Conservation (phyloP, 2,888 invertebrate species). For the Mantis religiosa region DNA sequence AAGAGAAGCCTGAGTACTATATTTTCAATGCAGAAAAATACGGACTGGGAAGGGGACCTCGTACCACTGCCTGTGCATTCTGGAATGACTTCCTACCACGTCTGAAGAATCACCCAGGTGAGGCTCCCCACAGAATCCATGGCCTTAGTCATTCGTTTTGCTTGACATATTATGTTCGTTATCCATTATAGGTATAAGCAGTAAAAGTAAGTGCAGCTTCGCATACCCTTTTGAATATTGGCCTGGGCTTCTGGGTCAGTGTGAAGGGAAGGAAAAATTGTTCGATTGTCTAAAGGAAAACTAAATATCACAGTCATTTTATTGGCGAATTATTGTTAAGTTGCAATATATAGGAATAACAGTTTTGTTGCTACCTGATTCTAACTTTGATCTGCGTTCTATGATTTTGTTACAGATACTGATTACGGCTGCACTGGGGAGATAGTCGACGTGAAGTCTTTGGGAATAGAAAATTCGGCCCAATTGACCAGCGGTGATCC, state of each 20-base stretch:
- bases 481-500: background rate
- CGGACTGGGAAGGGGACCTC: constrained; percentile 66
- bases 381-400: background rate
- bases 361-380: background rate
- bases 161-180: too few species aligned
- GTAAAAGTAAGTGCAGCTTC: too few species aligned
- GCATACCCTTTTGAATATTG: too few species aligned
- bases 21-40: constrained; percentile 79
- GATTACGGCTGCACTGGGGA: background rate
- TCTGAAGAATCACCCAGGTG: constrained; percentile 45
- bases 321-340: too few species aligned
- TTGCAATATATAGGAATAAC: background rate
- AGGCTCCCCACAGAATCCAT: background rate
- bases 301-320: too few species aligned
- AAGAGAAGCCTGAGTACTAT: constrained; percentile 81
- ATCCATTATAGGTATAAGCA: too few species aligned
- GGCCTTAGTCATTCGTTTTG: too few species aligned
- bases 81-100: constrained; percentile 95
- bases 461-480: background rate
- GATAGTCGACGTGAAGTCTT: background rate
- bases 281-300: too few species aligned
- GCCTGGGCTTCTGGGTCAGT: too few species aligned
- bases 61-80: constrained; percentile 87
- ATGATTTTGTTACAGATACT: background rate
- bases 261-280: too few species aligned